These are phyloP conservation scores for Bombyx mandarina DNA, from an alignment of 1,140 invertebrate genomes.

Conservation along the genomic window DNA sequence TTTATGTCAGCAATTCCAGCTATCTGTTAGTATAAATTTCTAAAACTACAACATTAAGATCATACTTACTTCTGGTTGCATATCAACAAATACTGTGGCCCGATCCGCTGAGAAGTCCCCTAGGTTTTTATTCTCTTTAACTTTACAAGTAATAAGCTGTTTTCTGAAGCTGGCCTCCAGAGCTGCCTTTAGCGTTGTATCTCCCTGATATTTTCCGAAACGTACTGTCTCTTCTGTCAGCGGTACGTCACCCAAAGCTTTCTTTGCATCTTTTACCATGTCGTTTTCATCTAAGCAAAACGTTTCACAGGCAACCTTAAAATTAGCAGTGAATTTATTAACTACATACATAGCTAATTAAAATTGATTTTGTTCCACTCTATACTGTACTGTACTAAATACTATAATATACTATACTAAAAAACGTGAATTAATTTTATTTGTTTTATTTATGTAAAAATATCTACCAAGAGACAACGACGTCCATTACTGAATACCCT, in stretches of 20 bases:
- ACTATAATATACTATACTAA: too few species aligned
- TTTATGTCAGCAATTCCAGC: too few species aligned
- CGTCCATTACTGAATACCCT: too few species aligned
- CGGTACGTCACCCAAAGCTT: constrained; percentile 83
- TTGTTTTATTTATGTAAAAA: too few species aligned
- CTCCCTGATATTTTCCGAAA: constrained; percentile 58
- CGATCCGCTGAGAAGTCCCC: constrained; percentile 57
- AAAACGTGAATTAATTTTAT: too few species aligned
- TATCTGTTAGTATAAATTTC: too few species aligned
- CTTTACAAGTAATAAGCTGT: constrained; percentile 74
- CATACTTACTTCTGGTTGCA: constrained; percentile 65
- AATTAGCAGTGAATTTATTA: background rate
- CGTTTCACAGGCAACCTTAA: constrained; percentile 90
- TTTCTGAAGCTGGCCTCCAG: constrained; percentile 73
- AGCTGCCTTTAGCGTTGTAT: constrained; percentile 31
- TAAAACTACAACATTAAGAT: background rate
- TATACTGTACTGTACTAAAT: too few species aligned
- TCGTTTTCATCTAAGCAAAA: constrained; percentile 95
- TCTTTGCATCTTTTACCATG: constrained; percentile 84
- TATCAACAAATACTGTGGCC: constrained; percentile 72
- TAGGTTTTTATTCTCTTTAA: constrained; percentile 69
- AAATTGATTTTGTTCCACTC: too few species aligned
- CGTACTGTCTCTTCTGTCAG: constrained; percentile 84
- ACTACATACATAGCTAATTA: too few species aligned
- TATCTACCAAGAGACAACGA: too few species aligned